Conservation (phyloP, 2,888 invertebrate species). For the Amphipoea lucens region DNA sequence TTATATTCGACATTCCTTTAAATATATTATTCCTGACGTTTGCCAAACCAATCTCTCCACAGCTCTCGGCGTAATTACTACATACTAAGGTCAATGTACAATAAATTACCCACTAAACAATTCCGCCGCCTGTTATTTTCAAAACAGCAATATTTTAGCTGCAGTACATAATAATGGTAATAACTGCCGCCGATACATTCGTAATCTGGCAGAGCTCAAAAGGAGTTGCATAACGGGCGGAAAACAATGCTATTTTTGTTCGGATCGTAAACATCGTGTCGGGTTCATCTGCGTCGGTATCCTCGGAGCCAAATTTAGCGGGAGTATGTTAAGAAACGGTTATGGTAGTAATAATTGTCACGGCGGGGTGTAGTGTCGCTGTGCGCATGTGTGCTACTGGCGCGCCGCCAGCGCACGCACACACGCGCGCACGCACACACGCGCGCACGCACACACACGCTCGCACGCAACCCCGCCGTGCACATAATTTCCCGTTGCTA, state of each 20-base stretch:
- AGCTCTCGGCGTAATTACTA: slow-evolving; percentile 39
- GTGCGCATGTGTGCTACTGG: slow-evolving; percentile 66
- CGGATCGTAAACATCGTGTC: slow-evolving; percentile 71
- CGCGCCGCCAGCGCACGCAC: slow-evolving; percentile 70
- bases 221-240: slow-evolving; percentile 74
- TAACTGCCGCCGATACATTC: slow-evolving; percentile 44
- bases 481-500: slow-evolving; percentile 80
- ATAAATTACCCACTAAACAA: slow-evolving; percentile 59
- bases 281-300: slow-evolving; percentile 74
- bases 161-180: slow-evolving; percentile 54
- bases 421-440: slow-evolving; percentile 58
- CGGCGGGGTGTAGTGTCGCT: slow-evolving; percentile 63
- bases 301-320: slow-evolving; percentile 79
- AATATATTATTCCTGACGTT: slow-evolving; percentile 34
- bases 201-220: slow-evolving; percentile 71
- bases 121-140: slow-evolving; percentile 50
- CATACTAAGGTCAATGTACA: slow-evolving; percentile 63
- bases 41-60: slow-evolving; percentile 52
- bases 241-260: slow-evolving; percentile 78
- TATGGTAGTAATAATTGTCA: slow-evolving; percentile 85
- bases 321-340: slow-evolving; percentile 77
- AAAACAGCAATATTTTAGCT: slow-evolving; percentile 55
- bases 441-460: slow-evolving; percentile 64
- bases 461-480: slow-evolving; percentile 66
- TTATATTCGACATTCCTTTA: slow-evolving; percentile 52